Evolutionary conservation across 2,888 invertebrate genomes (phyloP), one percentile per base, ranked within the genome.

Genomic region (Nephrotoma appendiculata): DNA sequence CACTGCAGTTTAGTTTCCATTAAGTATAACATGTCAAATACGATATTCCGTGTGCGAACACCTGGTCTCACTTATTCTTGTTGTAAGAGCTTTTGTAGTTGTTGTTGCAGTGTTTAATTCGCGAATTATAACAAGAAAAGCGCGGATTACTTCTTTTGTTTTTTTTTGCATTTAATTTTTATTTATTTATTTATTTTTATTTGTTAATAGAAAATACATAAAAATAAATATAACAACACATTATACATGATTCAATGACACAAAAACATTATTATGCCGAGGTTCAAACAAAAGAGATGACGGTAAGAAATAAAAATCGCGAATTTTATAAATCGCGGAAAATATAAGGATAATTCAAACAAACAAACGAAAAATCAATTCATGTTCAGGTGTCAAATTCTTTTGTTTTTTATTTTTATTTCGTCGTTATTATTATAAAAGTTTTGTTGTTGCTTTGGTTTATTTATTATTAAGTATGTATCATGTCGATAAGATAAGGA

Each of bases 371-470:
- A 84, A 42, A 84, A 84, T 84, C 84, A 84, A 84, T 84, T 84
- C 84, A 84, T 84, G 84, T 84, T 84, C 84, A 84, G 84, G 84
- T 84, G 84, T 84, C 84, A 84, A 84, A 84, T 84, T 84, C 84
- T 84, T 84, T 84, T 84, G 42, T 84, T 15, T 84, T 48, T 84
- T 84, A n/a, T 83, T 41, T 71, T 31, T 31, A 31, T 31, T 83
- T 83, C 41, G 11, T 42, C 84, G 71, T 71, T 71, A 31, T 71
- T 57, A 57, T 31, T 31, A 71, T 71, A 71, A 71, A 31, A 31
- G 19, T 31, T 71, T 71, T 71, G 71, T 71, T 71, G 71, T 71
- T 71, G 71, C 5, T 71, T 15, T 71, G 31, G 71, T 9, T 52
- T 15, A 52, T 52, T 52, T 15, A 31, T 1, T 31, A 31, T 31